Percentiles rank a stretch among this genome's conserved stretches.
Conservation (phyloP, 2,797 vertebrate genomes). For the Semotilus atromaculatus region DNA sequence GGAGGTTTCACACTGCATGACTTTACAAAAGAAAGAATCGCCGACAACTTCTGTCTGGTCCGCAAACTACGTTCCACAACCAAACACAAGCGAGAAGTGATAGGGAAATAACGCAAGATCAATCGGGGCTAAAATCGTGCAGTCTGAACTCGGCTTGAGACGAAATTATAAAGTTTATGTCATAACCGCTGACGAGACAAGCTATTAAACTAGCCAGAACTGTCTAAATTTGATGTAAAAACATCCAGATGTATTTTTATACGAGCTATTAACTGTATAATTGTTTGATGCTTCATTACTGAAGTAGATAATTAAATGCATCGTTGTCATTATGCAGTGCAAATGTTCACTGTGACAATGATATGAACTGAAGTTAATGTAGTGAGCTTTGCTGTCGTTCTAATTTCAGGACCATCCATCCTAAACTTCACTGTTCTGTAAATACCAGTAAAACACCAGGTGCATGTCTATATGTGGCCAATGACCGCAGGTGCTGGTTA, state of each 20-base stretch:
- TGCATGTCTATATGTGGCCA: slow-evolving; percentile 6
- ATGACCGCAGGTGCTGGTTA: slow-evolving; percentile 22
- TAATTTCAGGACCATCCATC: not conserved
- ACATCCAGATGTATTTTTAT: slow-evolving; percentile 20
- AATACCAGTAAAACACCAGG: slow-evolving; percentile 28
- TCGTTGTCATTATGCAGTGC: not conserved
- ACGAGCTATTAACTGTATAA: slow-evolving; percentile 28
- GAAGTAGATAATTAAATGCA: slow-evolving; percentile 12
- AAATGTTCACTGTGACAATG: slow-evolving; percentile 21
- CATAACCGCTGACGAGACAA: not conserved
- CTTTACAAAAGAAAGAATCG: too few species aligned
- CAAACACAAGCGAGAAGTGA: too few species aligned
- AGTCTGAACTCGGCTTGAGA: too few species aligned
- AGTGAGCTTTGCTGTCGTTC: not conserved
- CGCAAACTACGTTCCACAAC: too few species aligned
- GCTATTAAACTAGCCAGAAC: slow-evolving; percentile 3
- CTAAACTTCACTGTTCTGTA: slow-evolving; percentile 15
- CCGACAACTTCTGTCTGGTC: too few species aligned
- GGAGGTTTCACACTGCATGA: too few species aligned
- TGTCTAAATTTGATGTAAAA: not conserved
- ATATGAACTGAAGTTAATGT: slow-evolving; percentile 22
- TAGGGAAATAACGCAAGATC: too few species aligned
- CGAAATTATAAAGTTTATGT: not conserved
- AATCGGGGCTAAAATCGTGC: too few species aligned
- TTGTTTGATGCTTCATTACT: slow-evolving; percentile 31